Base-by-base conservation (phyloP, 2,797 vertebrate genomes). In the Darevskia mixta region DNA sequence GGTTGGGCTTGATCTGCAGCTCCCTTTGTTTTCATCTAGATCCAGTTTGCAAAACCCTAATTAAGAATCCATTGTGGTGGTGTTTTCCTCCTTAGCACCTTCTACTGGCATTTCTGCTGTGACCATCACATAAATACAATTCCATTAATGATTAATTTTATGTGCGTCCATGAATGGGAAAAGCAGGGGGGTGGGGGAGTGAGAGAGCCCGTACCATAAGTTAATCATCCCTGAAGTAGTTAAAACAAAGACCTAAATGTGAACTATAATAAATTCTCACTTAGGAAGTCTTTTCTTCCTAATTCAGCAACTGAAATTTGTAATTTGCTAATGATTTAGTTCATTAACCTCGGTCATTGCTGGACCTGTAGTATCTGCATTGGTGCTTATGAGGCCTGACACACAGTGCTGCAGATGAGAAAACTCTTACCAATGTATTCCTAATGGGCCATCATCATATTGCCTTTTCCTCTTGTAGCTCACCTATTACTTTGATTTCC, bases 21-120 rank as follows among this genome's bases (percentile, higher is more conserved):
- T 64, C 86, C 91, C 64, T 79, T 83, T 83, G 82, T 90, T 90
- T 94, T 92, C 89, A 94, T 91, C 78, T 88, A 25, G 29, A 27
- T 32, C 71, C 88, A 86, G 23, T 91, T 94, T 79, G 84, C 84
- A 78, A 89, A 77, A 66, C 84, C 67, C 43, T 41, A 55, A 49
- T 88, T 94, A 88, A 92, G 83, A 91, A 89, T 91, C 8, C 23
- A 61, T 32, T 69, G 83, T 91, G 87, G 88, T 93, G 83, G 45
- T 61, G 35, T 72, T 78, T 86, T 58, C 11, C 18, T 72, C 9
- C 29, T n/a, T 41, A 61, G 67, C 55, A 72, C 15, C 8, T 23
- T 89, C 86, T 83, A 72, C 76, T 79, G 82, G 49, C 89, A 85
- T 77, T 90, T 67, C 90, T 91, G 80, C 58, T 41, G 81, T 83